Evolutionary conservation across 2,113 vertebrate species (phyloP).

Genomic region (Cavia porcellus): DNA sequence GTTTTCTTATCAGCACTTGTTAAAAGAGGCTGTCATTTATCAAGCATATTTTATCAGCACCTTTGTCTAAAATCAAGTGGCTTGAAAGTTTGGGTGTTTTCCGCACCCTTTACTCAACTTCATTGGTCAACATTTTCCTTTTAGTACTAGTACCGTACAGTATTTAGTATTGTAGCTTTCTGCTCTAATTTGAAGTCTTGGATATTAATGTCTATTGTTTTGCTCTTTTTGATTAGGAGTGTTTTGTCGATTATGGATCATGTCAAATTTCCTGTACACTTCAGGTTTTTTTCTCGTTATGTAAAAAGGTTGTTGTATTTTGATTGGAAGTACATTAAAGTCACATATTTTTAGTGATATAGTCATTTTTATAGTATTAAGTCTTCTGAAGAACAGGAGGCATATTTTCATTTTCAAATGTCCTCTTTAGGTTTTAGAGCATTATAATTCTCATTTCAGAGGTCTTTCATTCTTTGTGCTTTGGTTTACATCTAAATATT

Average conservation of each 20-base stretch:
- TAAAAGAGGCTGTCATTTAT: background rate
- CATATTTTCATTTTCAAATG: background rate
- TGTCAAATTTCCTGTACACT: background rate
- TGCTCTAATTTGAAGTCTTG: background rate
- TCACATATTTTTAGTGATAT: background rate
- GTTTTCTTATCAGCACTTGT: background rate
- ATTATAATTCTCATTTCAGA: background rate
- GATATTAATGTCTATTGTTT: background rate
- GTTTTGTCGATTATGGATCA: background rate
- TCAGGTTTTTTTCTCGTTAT: background rate
- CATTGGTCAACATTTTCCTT: background rate
- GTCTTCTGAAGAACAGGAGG: background rate
- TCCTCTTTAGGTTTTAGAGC: background rate
- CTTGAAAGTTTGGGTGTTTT: background rate
- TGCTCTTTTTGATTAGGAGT: background rate
- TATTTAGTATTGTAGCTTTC: background rate
- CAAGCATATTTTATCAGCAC: background rate
- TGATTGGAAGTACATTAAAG: background rate
- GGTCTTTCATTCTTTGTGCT: background rate
- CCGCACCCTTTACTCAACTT: background rate
- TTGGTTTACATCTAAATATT: background rate
- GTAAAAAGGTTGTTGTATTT: background rate
- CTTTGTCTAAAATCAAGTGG: background rate
- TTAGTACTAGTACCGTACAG: background rate
- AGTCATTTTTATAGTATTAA: background rate